These are phyloP conservation scores for Ceratina australensis DNA, from an alignment of 1,140 invertebrate genomes.

Conservation along the genomic window DNA sequence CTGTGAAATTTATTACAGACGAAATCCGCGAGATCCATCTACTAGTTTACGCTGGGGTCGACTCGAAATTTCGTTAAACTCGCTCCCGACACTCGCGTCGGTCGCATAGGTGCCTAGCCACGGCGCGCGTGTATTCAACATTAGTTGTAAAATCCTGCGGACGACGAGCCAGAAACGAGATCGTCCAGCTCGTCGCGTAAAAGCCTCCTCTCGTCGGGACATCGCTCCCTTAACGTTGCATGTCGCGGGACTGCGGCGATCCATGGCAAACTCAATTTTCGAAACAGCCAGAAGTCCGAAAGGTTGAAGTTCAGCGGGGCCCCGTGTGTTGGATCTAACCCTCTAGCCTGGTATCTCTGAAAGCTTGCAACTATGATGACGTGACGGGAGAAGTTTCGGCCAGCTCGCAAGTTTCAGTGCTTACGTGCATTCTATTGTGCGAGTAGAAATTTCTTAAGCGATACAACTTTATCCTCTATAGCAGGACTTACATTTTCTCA, in stretches of 20 bases:
- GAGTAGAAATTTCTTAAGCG: background rate
- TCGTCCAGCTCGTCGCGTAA: constrained; percentile 12
- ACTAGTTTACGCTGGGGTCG: background rate
- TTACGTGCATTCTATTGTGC: background rate
- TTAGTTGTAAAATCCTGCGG: constrained; percentile 23
- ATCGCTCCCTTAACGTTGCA: constrained; percentile 12
- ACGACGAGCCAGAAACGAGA: constrained; percentile 13
- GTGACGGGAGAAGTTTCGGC: background rate
- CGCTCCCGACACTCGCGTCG: background rate
- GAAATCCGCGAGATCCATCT: background rate
- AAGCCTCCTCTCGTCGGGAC: constrained; percentile 14
- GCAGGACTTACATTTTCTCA: too few relatives aligned
- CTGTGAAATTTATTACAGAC: background rate
- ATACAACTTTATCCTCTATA: background rate
- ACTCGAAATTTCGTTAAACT: constrained; percentile 34
- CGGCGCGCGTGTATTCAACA: background rate
- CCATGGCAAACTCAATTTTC: constrained; percentile 62
- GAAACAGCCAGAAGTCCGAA: constrained; percentile 46
- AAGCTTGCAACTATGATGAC: background rate
- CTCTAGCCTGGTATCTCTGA: too few relatives aligned
- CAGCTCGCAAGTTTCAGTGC: background rate
- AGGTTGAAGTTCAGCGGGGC: constrained; percentile 40
- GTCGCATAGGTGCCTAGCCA: background rate
- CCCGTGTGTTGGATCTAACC: background rate
- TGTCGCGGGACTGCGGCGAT: constrained; percentile 50